Evolutionary conservation across 2,113 vertebrate genomes (phyloP), one percentile per base, ranked within the genome.

Genomic region (Pseudopipra pipra): DNA sequence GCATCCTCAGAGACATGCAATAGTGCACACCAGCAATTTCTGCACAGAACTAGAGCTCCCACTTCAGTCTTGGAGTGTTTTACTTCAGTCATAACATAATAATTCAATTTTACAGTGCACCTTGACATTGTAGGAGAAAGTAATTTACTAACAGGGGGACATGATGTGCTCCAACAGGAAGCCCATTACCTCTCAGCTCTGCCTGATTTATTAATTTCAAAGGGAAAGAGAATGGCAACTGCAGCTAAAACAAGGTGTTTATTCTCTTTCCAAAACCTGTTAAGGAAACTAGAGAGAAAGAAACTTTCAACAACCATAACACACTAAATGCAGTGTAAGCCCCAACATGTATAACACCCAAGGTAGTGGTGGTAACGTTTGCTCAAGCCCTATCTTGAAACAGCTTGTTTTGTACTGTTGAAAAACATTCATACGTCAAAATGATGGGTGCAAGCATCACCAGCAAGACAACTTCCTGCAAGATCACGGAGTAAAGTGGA

Each of bases 31-130:
- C 7, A 9, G 28, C 79, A 80, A 70, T 31, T 44, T 77, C 86
- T 49, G 20, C 23, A 63, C 8, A 79, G 68, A 88, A 14, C 56
- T 46, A 46, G 37, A 89, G 23, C 39, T 90, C 49, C 47, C 31
- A 74, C 65, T 87, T 61, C 62, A 90, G 47, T 65, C 35, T 56
- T 61, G 17, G 33, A 89, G 65, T 35, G 15, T 28, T 87, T 91
- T 84, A 67, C 65, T 95, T 91, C 66, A 72, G 33, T 56, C 52
- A 87, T 66, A 89, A 81, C 21, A 37, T 3, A 52, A 31, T 84
- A 92, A 95, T 23, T 94, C 93, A 85, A 25, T 91, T 95, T 95
- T 82, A 92, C 49, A 56, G 58, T 21, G 6, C 23, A 30, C 44
- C 85, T 89, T 92, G 91, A 84, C 52, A 66, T 30, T 25, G 19